A percentile compares a stretch with the other conserved stretches of the same genome.
Evolutionary conservation across 2,113 vertebrate species (phyloP).

Genomic region (Anguilla rostrata): DNA sequence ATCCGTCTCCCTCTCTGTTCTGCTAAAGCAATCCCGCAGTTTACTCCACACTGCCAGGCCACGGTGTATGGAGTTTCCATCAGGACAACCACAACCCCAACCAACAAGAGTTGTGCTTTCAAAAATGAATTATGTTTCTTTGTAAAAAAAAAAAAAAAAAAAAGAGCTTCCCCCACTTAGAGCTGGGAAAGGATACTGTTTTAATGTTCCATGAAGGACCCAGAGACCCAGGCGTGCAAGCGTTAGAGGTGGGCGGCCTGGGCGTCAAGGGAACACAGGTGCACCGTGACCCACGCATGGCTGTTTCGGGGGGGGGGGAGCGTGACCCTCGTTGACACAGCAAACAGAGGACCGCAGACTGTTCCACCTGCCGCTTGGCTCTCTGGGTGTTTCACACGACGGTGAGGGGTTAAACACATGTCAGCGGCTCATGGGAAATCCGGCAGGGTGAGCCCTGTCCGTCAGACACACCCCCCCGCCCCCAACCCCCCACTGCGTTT

Average conservation of each 20-base stretch:
- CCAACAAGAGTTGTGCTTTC: neutral
- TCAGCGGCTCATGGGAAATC: neutral
- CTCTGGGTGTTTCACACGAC: neutral
- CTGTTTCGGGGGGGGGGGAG: neutral
- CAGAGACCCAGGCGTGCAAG: neutral
- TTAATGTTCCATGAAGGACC: neutral
- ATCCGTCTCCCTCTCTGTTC: constrained; percentile 3
- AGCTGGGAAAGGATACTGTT: neutral
- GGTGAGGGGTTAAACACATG: neutral
- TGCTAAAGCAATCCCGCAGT: neutral
- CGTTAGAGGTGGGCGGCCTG: neutral
- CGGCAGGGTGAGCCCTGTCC: neutral
- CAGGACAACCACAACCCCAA: neutral
- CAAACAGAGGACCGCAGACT: neutral
- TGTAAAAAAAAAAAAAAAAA: neutral
- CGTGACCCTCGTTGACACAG: neutral
- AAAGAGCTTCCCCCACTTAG: neutral
- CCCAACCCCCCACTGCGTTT: neutral
- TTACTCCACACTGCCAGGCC: constrained; percentile 7
- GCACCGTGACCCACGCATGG: neutral
- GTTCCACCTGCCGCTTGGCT: neutral
- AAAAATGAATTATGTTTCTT: neutral
- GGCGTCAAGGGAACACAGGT: neutral
- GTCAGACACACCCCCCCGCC: neutral
- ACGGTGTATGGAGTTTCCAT: neutral